Evolutionary conservation across 1,140 invertebrate species (phyloP), one percentile per base, ranked within the genome.

Genomic region (Drosophila triauraria): DNA sequence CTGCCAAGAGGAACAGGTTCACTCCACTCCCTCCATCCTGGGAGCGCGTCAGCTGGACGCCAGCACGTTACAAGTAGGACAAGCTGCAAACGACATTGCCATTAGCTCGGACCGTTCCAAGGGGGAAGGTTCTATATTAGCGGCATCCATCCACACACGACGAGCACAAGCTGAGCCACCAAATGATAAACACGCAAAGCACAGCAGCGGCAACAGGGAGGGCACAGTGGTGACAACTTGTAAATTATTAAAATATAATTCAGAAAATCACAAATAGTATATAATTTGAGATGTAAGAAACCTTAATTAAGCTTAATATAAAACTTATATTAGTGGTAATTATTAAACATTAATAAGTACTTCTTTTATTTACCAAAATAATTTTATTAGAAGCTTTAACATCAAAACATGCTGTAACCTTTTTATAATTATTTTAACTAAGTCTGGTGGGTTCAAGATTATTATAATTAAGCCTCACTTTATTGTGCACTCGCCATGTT

Each of bases 11-110:
- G 56, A 82, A 86, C 85, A 91, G 79, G 85, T 90, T 91, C 85
- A 85, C 35, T 40, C 71, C 54, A 51, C 42, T 72, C 57, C 53
- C 46, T 60, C n/a, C n/a, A 30, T 40, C 51, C 77, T 91, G 87
- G 84, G 87, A 91, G 91, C 17, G 44, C 64, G 87, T 91, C 87
- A 91, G 90, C 87, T 91, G 87, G 59, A 76, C 83, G 84, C 87
- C 83, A 81, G 86, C 87, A 87, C 87, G 91, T 91, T 82, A 91
- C 86, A 91, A 91, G 86, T 91, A 86, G 82, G 82, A 91, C 86
- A 91, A 91, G 86, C 85, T 88, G 85, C 74, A 68, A 90, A 88
- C 85, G 82, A 84, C 85, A 88, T 84, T 58, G 85, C 81, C 85
- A 88, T 90, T 84, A 84, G 85, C 58, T 51, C 40, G 67, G 58